Evolutionary conservation across 2,797 vertebrate genomes (phyloP).

Genomic region (Schizothorax lantsangensis): DNA sequence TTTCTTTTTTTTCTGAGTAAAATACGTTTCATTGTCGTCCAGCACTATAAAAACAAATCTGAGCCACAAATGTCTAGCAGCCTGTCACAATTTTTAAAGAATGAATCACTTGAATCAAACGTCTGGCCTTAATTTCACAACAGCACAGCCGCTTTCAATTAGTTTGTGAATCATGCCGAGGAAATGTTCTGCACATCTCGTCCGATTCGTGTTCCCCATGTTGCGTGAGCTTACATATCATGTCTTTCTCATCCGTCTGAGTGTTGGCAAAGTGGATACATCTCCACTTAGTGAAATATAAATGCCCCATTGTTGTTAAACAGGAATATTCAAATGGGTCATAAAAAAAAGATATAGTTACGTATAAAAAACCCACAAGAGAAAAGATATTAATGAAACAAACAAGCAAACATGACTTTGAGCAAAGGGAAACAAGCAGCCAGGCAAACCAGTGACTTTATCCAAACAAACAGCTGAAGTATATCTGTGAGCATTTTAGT

Average conservation of each 20-base stretch:
- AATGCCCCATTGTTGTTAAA: slow-evolving; percentile 79
- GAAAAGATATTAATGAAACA: slow-evolving; percentile 82
- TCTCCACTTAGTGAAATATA: slow-evolving; percentile 81
- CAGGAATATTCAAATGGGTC: slow-evolving; percentile 82
- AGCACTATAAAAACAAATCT: not conserved
- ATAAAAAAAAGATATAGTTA: slow-evolving; percentile 83
- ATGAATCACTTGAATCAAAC: slow-evolving; percentile 27
- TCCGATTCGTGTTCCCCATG: slow-evolving; percentile 44
- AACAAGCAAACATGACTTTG: slow-evolving; percentile 78
- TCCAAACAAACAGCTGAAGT: slow-evolving; percentile 74
- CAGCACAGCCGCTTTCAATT: slow-evolving; percentile 64
- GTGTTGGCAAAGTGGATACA: slow-evolving; percentile 76
- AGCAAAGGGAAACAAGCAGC: slow-evolving; percentile 65
- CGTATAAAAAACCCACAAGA: slow-evolving; percentile 81
- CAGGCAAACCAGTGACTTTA: slow-evolving; percentile 67
- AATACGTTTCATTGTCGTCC: not conserved
- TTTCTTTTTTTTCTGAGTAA: not conserved
- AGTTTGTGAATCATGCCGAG: slow-evolving; percentile 62
- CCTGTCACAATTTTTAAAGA: not conserved
- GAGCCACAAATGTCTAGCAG: not conserved
- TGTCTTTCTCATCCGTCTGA: slow-evolving; percentile 68
- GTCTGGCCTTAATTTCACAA: slow-evolving; percentile 56
- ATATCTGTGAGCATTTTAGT: slow-evolving; percentile 74
- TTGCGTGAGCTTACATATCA: slow-evolving; percentile 60
- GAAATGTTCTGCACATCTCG: slow-evolving; percentile 63